A percentile compares a stretch with the other conserved stretches of the same genome.
phyloP scores from a whole-genome alignment of 92 coral and sea anemone species.

The Ricordea florida region DNA sequence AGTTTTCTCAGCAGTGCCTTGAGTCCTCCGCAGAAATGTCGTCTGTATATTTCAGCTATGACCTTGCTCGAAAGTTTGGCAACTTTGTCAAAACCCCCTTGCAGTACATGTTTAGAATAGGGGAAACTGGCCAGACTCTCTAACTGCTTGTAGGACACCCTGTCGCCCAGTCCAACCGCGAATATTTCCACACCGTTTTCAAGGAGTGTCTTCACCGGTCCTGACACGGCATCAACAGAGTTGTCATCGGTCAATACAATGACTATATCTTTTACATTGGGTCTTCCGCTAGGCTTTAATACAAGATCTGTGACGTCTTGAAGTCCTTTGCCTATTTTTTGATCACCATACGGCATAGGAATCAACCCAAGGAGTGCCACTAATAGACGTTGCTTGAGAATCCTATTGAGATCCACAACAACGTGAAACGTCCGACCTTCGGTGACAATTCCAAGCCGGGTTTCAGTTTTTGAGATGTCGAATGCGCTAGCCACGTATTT shows the following conservation, averaged over 20 bases:
- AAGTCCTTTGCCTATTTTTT: constrained; percentile 59
- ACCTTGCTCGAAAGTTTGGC: constrained; percentile 32
- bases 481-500: constrained; percentile 52
- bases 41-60: constrained; percentile 32
- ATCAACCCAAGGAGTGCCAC: constrained; percentile 24
- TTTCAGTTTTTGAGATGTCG: constrained; percentile 49
- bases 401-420: constrained; percentile 60
- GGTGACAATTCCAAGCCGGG: constrained; percentile 65
- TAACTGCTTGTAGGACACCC: constrained; percentile 25
- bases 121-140: constrained; percentile 65
- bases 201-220: constrained; percentile 30
- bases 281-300: constrained; percentile 41
- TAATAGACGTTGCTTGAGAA: constrained; percentile 14
- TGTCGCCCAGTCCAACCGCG: constrained; percentile 46
- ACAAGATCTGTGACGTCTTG: constrained; percentile 51
- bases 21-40: constrained; percentile 46
- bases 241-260: constrained; percentile 41
- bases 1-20: neutral
- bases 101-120: constrained; percentile 17
- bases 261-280: constrained; percentile 31
- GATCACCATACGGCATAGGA: constrained; percentile 51
- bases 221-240: constrained; percentile 23
- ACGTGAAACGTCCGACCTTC: constrained; percentile 47
- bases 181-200: constrained; percentile 40
- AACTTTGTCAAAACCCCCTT: constrained; percentile 36